Percentiles rank a stretch among this genome's conserved stretches.
phyloP scores from a whole-genome alignment of 2,113 vertebrate genomes.

The Dasyornis broadbenti region DNA sequence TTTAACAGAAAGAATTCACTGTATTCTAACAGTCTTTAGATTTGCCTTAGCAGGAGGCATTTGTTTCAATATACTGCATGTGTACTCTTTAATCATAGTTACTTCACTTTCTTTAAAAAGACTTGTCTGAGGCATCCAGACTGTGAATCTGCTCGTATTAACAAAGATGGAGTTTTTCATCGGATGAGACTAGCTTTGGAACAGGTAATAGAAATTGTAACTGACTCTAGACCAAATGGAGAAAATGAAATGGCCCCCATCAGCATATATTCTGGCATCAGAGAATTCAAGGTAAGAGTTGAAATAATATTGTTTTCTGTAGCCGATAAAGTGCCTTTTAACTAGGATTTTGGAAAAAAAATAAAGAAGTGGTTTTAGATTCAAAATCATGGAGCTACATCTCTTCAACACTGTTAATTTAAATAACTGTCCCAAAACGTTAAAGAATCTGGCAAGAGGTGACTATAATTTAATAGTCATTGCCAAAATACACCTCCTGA shows the following conservation, averaged over 20 bases:
- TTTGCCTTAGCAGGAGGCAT: background rate
- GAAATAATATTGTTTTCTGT: background rate
- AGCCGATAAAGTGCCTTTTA: background rate
- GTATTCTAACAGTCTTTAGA: background rate
- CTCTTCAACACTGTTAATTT: background rate
- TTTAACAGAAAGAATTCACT: background rate
- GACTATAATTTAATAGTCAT: background rate
- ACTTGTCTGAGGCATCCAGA: constrained; percentile 98
- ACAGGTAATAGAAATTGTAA: constrained; percentile 96
- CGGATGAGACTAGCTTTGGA: constrained; percentile 94
- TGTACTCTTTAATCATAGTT: background rate
- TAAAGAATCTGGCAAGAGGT: background rate
- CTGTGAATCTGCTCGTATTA: constrained; percentile 94
- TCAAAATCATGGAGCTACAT: background rate
- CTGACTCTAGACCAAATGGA: constrained; percentile 81
- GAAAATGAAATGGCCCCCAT: constrained; percentile 80
- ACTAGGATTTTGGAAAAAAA: background rate
- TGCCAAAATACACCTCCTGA: background rate
- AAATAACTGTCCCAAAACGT: background rate
- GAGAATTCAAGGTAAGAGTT: constrained; percentile 88
- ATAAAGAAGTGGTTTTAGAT: background rate
- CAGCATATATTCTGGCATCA: constrained; percentile 90
- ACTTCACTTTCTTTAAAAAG: constrained; percentile 68
- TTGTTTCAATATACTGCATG: background rate
- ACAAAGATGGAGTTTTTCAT: constrained; percentile 95